These are phyloP conservation scores for Cygnus atratus DNA, from an alignment of 2,113 vertebrate species.

Conservation along the genomic window DNA sequence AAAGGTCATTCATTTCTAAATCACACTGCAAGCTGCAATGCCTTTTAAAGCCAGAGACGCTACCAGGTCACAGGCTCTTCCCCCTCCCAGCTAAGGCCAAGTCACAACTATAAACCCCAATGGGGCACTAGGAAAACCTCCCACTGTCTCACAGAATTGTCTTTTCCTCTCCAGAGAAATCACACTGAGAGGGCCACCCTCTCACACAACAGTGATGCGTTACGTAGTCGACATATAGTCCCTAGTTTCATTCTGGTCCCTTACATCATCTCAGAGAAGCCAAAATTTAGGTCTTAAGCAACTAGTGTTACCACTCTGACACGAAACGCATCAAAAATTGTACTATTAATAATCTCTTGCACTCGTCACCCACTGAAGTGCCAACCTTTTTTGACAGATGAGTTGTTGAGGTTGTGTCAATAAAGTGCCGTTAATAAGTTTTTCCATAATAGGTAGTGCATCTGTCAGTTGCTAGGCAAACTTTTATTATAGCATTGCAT, in stretches of 20 bases:
- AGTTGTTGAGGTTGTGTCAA: slow-evolving; percentile 21
- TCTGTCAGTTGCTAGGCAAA: slow-evolving; percentile 14
- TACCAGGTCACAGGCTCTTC: background rate
- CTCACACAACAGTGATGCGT: background rate
- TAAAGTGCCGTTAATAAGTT: background rate
- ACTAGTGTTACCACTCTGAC: background rate
- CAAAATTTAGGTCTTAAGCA: background rate
- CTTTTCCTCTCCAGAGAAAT: background rate
- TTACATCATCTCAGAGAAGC: background rate
- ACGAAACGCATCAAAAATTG: background rate
- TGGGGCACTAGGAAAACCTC: background rate
- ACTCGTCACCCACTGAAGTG: background rate
- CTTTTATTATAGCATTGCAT: background rate
- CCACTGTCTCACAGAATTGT: background rate
- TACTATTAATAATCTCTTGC: background rate
- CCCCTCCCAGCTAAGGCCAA: background rate
- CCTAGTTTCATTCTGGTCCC: background rate
- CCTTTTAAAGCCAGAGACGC: background rate
- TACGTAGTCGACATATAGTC: background rate
- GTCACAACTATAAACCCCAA: background rate
- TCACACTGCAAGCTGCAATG: background rate
- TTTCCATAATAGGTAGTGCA: background rate
- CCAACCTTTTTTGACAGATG: slow-evolving; percentile 20
- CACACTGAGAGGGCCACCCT: background rate
- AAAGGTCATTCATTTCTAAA: background rate